Evolutionary conservation across 2,888 invertebrate genomes (phyloP), one percentile per base, ranked within the genome.

Genomic region (Brachypterus glaber): DNA sequence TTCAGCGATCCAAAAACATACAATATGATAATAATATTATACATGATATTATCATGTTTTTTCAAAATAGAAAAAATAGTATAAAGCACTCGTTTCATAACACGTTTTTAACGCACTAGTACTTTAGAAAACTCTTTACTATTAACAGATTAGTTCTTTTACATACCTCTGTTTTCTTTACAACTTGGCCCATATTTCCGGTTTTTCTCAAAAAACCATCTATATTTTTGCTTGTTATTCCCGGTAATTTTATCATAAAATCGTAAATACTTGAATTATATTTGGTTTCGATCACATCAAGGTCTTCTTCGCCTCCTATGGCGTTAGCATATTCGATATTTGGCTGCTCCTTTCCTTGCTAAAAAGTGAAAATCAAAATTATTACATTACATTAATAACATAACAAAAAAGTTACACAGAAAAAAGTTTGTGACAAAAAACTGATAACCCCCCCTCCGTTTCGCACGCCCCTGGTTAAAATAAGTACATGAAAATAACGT

Each of bases 171-270:
- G 49, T 44, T 33, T 50, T 52, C 35, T 49, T 45, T 11, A 53
- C 25, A 30, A 50, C 46, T 17, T 42, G 39, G 33, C 50, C 48
- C 45, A 69, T 42, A 78, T 63, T 43, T 70, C 70, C 30, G 76
- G 66, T 27, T 82, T 79, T 77, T 49, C 84, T 81, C 68, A 96
- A 71, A 37, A 96, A 67, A 9, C 70, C 58, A 36, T 79, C 73
- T 3, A 91, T 75, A 65, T 95, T 96, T 63, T 88, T 90, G 0
- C 87, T 79, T 45, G 80, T 83, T 3, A 95, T 76, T 5, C 95
- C 95, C 0, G 95, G 93, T 54, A 95, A 69, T 60, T 87, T 88
- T 82, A 90, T 67, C 74, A 90, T 52, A 47, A 70, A 53, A 49
- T 77, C 76, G 9, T 82, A 74, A 33, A 74, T 73, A 3, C 71